Percentiles rank a stretch among this genome's conserved stretches.
Evolutionary conservation across 2,797 vertebrate genomes (phyloP).

Genomic region (Propithecus deckenii): DNA sequence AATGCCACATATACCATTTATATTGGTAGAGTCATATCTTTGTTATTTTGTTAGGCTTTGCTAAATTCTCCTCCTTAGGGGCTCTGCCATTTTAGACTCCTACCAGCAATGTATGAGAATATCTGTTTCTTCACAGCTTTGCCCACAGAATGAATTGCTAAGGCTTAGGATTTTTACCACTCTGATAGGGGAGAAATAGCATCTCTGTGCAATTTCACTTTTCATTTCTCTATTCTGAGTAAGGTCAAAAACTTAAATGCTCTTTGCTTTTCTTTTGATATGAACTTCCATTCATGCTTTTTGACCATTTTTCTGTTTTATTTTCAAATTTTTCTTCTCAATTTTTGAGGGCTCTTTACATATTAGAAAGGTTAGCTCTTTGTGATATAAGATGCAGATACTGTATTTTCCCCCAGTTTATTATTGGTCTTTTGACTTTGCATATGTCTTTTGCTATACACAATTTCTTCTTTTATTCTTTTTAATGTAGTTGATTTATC

Average conservation of each 20-base stretch:
- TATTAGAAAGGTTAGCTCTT: neutral
- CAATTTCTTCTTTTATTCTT: neutral
- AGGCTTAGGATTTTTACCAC: neutral
- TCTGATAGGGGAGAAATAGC: neutral
- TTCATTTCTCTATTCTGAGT: neutral
- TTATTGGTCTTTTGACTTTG: constrained; percentile 4
- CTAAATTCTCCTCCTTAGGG: neutral
- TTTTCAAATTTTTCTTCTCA: neutral
- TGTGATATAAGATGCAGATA: neutral
- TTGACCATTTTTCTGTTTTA: neutral
- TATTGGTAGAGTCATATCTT: neutral
- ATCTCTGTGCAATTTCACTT: neutral
- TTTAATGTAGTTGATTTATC: neutral
- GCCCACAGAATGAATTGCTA: neutral
- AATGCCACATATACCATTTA: neutral
- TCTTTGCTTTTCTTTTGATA: neutral
- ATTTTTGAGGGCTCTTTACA: neutral
- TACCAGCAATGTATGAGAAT: neutral
- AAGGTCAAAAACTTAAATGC: neutral
- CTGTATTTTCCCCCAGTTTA: no score
- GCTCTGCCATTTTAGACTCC: neutral
- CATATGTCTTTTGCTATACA: neutral
- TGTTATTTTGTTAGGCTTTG: neutral
- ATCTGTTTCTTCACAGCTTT: neutral
- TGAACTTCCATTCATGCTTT: neutral